A percentile compares a stretch with the other conserved stretches of the same genome.
Conservation (phyloP, 2,113 vertebrate species). For the Shinisaurus crocodilurus region DNA sequence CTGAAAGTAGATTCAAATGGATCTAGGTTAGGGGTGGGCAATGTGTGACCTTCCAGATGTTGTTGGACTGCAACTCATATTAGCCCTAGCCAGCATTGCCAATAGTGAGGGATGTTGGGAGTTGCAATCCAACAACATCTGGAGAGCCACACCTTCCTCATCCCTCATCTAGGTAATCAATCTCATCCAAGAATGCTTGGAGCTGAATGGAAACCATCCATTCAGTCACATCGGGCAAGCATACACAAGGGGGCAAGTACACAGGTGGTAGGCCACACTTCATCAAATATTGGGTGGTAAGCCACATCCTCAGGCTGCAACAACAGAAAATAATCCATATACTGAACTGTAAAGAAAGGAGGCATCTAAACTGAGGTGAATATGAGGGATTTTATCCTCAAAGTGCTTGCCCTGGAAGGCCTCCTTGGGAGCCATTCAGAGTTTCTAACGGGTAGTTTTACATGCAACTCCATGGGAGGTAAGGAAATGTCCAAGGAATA, state of each 20-base stretch:
- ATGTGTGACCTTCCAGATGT: no score
- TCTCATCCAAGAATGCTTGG: not conserved
- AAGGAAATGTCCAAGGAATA: no score
- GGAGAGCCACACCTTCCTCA: no score
- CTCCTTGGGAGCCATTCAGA: not conserved
- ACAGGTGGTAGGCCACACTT: not conserved
- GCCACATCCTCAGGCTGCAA: not conserved
- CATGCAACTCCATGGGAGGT: not conserved
- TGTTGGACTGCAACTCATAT: no score
- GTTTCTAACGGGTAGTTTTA: not conserved
- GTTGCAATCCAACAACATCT: no score
- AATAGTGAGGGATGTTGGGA: not conserved
- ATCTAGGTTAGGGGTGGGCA: not conserved
- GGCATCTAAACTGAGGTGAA: not conserved
- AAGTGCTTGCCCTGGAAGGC: not conserved
- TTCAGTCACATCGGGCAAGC: not conserved
- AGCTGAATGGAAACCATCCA: not conserved
- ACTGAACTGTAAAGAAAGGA: not conserved
- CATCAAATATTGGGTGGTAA: not conserved
- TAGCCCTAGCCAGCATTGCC: no score
- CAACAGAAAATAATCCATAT: not conserved
- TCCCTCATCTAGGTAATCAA: not conserved
- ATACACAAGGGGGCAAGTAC: not conserved
- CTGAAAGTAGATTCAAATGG: not conserved
- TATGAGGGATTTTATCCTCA: not conserved